Conservation (phyloP, 2,888 invertebrate species). For the Tridacna gigas region DNA sequence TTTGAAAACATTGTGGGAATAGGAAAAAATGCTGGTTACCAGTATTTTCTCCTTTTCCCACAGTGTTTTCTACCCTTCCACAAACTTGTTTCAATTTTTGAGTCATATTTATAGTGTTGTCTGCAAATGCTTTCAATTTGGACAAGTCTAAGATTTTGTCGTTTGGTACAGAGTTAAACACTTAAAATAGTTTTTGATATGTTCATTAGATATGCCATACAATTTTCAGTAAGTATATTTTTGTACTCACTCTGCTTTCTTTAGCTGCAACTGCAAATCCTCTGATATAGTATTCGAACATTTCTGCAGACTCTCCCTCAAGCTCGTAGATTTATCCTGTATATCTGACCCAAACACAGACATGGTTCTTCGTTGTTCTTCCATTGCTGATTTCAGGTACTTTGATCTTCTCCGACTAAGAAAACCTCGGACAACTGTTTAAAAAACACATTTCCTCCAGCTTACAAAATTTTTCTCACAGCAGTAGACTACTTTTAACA, state of each 20-base stretch:
- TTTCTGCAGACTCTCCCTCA: constrained; percentile 35
- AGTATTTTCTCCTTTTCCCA: no score
- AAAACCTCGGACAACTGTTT: constrained; percentile 66
- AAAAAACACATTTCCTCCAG: not conserved
- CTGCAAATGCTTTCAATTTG: not conserved
- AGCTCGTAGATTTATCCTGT: constrained; percentile 17
- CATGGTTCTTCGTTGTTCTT: constrained; percentile 31
- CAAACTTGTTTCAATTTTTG: no score
- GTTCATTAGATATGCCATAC: no score
- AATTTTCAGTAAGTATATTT: no score
- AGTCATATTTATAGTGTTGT: not conserved
- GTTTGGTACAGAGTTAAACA: no score
- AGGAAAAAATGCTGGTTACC: no score
- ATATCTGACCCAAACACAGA: constrained; percentile 31
- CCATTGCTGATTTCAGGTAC: constrained; percentile 25
- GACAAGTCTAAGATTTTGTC: no score
- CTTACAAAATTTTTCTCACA: no score
- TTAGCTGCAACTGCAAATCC: constrained; percentile 49
- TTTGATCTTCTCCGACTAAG: constrained; percentile 55
- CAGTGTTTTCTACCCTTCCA: no score
- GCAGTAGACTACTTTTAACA: not conserved
- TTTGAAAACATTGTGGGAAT: no score
- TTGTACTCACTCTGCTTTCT: constrained; percentile 53
- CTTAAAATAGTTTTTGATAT: no score
- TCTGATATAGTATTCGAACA: constrained; percentile 37